Evolutionary conservation across 2,888 invertebrate genomes (phyloP).

Genomic region (Chelonus formosanus): DNA sequence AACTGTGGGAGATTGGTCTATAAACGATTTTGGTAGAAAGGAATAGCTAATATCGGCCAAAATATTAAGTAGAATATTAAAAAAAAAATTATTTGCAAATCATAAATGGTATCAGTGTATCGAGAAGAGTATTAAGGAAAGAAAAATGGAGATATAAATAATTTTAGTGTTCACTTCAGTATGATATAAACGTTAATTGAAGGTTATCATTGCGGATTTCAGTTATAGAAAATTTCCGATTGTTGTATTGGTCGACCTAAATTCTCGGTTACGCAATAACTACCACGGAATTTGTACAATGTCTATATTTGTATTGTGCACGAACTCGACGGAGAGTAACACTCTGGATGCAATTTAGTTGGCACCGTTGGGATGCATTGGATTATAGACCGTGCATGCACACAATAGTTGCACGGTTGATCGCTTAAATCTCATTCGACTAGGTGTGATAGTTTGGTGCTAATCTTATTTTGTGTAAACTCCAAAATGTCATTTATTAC

Average conservation of each 20-base stretch:
- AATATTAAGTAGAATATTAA: neutral
- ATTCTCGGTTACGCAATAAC: slow-evolving; percentile 27
- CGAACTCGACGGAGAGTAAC: slow-evolving; percentile 4
- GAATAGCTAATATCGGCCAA: slow-evolving; percentile 5
- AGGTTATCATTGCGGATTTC: slow-evolving; percentile 34
- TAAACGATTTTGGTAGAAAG: slow-evolving; percentile 5
- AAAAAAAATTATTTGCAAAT: too few relatives aligned
- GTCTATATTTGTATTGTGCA: slow-evolving; percentile 9
- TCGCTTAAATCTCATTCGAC: slow-evolving; percentile 31
- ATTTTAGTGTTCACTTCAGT: neutral
- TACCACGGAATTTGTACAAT: slow-evolving; percentile 8
- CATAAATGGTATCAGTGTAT: too few relatives aligned
- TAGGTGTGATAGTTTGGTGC: slow-evolving; percentile 23
- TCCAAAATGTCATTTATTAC: slow-evolving; percentile 9
- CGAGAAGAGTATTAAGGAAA: neutral
- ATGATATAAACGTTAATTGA: slow-evolving; percentile 31
- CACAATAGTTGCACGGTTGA: slow-evolving; percentile 27
- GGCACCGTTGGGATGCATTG: slow-evolving; percentile 17
- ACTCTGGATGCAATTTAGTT: slow-evolving; percentile 17
- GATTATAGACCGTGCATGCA: slow-evolving; percentile 29
- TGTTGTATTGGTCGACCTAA: slow-evolving; percentile 35
- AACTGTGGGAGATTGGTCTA: slow-evolving; percentile 6
- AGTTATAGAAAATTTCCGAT: slow-evolving; percentile 36
- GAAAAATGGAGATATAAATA: neutral
- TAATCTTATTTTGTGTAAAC: slow-evolving; percentile 24